Evolutionary conservation across 2,888 invertebrate species (phyloP), one percentile per base, ranked within the genome.

Genomic region (Noctuana brunneofusca): DNA sequence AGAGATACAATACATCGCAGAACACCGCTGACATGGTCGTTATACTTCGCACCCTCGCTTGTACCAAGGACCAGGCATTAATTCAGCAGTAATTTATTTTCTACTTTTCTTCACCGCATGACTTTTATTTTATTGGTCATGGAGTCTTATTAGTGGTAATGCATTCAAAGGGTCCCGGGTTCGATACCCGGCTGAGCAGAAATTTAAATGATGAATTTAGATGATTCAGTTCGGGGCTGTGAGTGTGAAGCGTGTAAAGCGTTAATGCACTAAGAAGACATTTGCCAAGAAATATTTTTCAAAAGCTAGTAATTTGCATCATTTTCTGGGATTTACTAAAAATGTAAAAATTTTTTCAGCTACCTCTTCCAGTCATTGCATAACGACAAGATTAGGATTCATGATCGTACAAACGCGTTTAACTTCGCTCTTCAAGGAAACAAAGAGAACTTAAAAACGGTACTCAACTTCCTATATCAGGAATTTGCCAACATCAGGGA

Each of bases 1-100:
- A 85, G 0, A 82, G 85, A 63, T 95, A 94, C 55, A 92, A 92
- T 58, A 76, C 91, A 0, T 93, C 93, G 0, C 80, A 93, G 9
- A 95, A 95, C 69, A 92, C 94, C 50, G 86, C 87, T 1, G 91
- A 92, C 12, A 93, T 95, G 75, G 87, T 95, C 1, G 84, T 86
- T 53, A 93, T 94, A 0, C 84, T 96, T 12, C 92, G 94, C 0
- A 71, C 89, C 9, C 81, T 91, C 0, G 87, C 77, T 1, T 91
- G 91, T 75, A 88, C 89, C 1, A 86, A 38, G 22, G 74, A 85
- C 24, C 67, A 66, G 14, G 48, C 66, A 11, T 78, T 77, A 1
- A 55, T 91, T 1, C 60, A 66, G 35, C 65, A 84, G 90, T 90
- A 75, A 46, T 20, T 11, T 4, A 20, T 46, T 4, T 27, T 27